phyloP scores from a whole-genome alignment of 2,113 vertebrate genomes.

The Benitochromis conjunctus region DNA sequence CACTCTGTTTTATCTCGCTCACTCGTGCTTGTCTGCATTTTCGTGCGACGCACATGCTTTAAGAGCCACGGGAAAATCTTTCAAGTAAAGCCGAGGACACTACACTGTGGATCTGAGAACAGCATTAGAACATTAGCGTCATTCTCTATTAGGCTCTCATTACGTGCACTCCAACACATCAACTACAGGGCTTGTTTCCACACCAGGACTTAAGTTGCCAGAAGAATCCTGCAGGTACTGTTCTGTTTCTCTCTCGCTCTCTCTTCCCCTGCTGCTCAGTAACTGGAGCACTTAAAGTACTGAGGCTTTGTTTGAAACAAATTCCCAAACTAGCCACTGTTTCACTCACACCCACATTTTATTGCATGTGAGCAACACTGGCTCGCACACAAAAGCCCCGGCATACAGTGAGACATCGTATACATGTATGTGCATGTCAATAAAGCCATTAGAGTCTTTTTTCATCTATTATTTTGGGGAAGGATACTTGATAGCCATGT shows the following conservation, averaged over 20 bases:
- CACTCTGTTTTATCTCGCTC: not conserved
- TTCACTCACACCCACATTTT: conserved; percentile 5
- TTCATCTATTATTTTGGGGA: not conserved
- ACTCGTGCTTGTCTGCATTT: not conserved
- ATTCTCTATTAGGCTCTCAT: conserved; percentile 54
- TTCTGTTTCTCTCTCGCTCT: not conserved
- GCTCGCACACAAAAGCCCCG: not conserved
- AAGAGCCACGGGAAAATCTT: not conserved
- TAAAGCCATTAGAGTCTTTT: conserved; percentile 14
- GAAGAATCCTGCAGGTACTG: conserved; percentile 3
- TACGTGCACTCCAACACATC: conserved; percentile 9
- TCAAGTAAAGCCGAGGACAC: conserved; percentile 8
- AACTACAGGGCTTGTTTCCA: not conserved
- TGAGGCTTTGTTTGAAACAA: conserved; percentile 25
- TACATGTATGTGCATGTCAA: not conserved
- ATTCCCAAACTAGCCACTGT: conserved; percentile 12
- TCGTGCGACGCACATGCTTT: not conserved
- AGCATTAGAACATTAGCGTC: conserved; percentile 56
- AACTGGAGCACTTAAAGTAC: conserved; percentile 10
- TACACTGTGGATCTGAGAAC: conserved; percentile 27
- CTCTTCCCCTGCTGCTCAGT: not conserved
- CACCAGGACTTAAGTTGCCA: not conserved
- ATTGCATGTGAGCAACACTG: not conserved
- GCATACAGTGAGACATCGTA: not conserved
- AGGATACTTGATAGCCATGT: conserved; percentile 22